Conservation (phyloP, 2,888 invertebrate species). For the Nomada goodeniana region DNA sequence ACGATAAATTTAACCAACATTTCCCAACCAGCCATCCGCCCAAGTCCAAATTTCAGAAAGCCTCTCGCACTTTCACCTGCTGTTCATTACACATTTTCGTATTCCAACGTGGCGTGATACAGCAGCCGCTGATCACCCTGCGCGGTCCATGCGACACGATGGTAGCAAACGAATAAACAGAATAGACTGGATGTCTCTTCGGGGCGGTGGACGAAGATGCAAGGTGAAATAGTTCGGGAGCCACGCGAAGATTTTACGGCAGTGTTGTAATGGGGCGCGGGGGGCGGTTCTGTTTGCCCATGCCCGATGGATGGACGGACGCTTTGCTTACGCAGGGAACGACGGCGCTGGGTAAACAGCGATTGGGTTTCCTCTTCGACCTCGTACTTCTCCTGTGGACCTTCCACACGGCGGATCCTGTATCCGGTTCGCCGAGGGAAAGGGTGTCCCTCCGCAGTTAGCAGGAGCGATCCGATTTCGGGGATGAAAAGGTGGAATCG, state of each 20-base stretch:
- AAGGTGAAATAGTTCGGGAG: slow-evolving; percentile 24
- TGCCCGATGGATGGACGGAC: slow-evolving; percentile 64
- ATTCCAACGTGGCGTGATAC: no score
- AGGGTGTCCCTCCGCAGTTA: slow-evolving; percentile 67
- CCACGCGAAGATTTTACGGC: slow-evolving; percentile 59
- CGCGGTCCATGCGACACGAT: no score
- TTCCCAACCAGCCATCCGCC: no score
- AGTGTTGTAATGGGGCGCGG: slow-evolving; percentile 36
- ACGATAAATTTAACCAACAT: no score
- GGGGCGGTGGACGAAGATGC: slow-evolving; percentile 20
- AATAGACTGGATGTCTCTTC: neutral
- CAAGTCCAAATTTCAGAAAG: no score
- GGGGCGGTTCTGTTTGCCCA: slow-evolving; percentile 75
- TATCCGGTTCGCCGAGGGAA: slow-evolving; percentile 59
- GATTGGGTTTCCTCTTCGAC: slow-evolving; percentile 80
- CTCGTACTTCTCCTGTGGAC: slow-evolving; percentile 54
- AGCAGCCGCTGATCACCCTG: no score
- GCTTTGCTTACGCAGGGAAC: slow-evolving; percentile 82
- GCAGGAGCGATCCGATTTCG: slow-evolving; percentile 76
- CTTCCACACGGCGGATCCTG: slow-evolving; percentile 55
- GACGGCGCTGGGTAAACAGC: slow-evolving; percentile 80
- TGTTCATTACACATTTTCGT: no score
- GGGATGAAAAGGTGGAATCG: slow-evolving; percentile 39
- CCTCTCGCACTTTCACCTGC: no score
- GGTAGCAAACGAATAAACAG: no score